Evolutionary conservation across 1,140 invertebrate genomes (phyloP).

Genomic region (Charaxes varanes): DNA sequence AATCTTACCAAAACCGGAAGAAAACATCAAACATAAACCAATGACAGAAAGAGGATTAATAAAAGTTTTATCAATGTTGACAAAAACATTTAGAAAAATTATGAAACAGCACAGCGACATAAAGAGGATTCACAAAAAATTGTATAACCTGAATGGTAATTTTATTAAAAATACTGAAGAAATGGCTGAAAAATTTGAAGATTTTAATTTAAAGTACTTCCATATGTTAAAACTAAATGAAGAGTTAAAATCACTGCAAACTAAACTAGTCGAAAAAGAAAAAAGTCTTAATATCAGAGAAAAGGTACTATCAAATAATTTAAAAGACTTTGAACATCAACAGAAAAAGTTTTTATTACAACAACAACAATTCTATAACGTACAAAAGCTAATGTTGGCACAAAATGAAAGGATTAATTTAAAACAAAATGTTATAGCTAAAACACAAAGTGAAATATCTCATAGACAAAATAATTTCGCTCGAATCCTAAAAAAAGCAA

Average conservation of each 20-base stretch:
- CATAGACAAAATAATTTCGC: conserved; percentile 53
- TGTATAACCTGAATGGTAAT: conserved; percentile 38
- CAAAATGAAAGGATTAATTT: conserved; percentile 58
- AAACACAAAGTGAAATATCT: conserved; percentile 54
- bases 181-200: conserved; percentile 39
- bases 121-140: conserved; percentile 39
- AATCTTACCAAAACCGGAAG: conserved; percentile 34
- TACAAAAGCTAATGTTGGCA: conserved; percentile 51
- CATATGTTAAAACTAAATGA: conserved; percentile 36
- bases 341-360: conserved; percentile 56
- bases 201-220: conserved; percentile 45
- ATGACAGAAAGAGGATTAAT: conserved; percentile 50
- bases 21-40: conserved; percentile 25
- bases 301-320: conserved; percentile 39
- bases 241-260: conserved; percentile 34
- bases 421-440: conserved; percentile 50
- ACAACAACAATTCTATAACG: conserved; percentile 52
- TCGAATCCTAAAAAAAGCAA: conserved; percentile 49
- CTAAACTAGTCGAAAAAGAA: conserved; percentile 32
- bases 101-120: conserved; percentile 60
- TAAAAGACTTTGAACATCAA: conserved; percentile 53
- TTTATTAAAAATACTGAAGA: conserved; percentile 37
- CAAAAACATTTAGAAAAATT: conserved; percentile 58
- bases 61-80: conserved; percentile 54
- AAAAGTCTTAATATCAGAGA: conserved; percentile 35